A percentile compares a stretch with the other conserved stretches of the same genome.
Conservation (phyloP, 2,888 invertebrate genomes). For the Drosophila neotestacea region DNA sequence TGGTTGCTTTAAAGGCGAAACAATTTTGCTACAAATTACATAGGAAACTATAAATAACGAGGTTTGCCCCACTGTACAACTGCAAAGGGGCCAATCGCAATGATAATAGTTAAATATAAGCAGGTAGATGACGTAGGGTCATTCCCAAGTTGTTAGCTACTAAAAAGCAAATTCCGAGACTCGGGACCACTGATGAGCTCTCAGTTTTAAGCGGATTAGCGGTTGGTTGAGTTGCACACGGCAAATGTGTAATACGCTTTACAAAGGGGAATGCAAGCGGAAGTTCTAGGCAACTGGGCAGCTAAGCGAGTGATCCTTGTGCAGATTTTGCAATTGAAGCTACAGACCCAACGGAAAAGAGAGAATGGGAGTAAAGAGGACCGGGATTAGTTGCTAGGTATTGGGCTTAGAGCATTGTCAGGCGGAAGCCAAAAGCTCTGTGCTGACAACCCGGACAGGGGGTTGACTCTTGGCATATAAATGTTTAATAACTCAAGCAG, state of each 20-base stretch:
- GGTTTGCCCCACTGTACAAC: slow-evolving; percentile 3
- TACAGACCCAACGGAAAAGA: background rate
- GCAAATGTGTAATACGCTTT: slow-evolving; percentile 60
- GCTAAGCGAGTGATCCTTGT: slow-evolving; percentile 48
- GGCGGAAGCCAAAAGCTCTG: slow-evolving; percentile 5
- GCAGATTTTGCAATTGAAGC: slow-evolving; percentile 42
- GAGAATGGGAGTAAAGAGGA: background rate
- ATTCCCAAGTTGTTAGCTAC: slow-evolving; percentile 24
- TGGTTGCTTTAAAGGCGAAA: background rate
- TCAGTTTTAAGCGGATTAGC: slow-evolving; percentile 70
- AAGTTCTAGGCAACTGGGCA: slow-evolving; percentile 43
- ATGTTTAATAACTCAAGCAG: slow-evolving; percentile 67
- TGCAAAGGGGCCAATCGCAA: background rate
- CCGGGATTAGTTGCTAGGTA: slow-evolving; percentile 58
- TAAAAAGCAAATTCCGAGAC: slow-evolving; percentile 25
- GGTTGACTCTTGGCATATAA: slow-evolving; percentile 33
- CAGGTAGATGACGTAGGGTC: slow-evolving; percentile 20
- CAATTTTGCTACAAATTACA: background rate
- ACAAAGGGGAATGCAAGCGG: slow-evolving; percentile 28
- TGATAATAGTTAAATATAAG: slow-evolving; percentile 38
- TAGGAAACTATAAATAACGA: too few species aligned
- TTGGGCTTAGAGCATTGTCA: slow-evolving; percentile 40
- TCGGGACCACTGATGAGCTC: slow-evolving; percentile 50
- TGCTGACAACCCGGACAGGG: slow-evolving; percentile 8
- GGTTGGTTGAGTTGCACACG: slow-evolving; percentile 40